Evolutionary conservation across 2,888 invertebrate genomes (phyloP).

Genomic region (Aromia moschata): DNA sequence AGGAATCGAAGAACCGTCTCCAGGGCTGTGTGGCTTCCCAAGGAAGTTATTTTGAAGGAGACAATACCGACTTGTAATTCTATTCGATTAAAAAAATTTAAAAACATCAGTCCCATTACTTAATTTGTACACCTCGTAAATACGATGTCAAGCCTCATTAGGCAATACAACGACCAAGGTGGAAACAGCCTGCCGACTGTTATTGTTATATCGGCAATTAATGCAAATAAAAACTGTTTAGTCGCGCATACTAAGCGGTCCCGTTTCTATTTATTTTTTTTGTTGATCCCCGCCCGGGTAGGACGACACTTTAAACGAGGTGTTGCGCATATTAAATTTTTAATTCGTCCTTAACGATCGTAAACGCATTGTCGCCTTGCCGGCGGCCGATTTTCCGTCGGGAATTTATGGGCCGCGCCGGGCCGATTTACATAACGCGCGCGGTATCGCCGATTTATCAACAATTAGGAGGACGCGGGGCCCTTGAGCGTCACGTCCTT

Average conservation of each 20-base stretch:
- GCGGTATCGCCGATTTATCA: constrained; percentile 56
- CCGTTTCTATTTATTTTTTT: too few species aligned
- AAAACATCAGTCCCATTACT: too few species aligned
- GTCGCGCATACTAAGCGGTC: constrained; percentile 29
- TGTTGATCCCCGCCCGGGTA: constrained; percentile 15
- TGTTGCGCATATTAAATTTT: constrained; percentile 22
- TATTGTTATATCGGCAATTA: constrained; percentile 10
- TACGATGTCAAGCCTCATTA: too few species aligned
- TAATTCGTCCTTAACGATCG: constrained; percentile 25
- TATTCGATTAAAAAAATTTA: too few species aligned
- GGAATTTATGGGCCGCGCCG: constrained; percentile 17
- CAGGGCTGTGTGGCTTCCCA: too few species aligned
- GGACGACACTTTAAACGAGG: constrained; percentile 10
- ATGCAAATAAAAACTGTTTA: constrained; percentile 22
- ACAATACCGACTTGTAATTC: too few species aligned
- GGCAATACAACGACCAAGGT: too few species aligned
- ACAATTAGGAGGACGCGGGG: constrained; percentile 50
- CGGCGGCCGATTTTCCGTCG: not conserved
- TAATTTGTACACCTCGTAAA: too few species aligned
- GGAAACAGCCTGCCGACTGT: not conserved
- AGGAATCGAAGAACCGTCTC: too few species aligned
- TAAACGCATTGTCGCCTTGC: constrained; percentile 26
- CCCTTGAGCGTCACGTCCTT: constrained; percentile 40
- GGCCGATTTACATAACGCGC: constrained; percentile 51
- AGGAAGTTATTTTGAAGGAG: too few species aligned